Percentiles rank a stretch among this genome's conserved stretches.
Evolutionary conservation across 2,797 vertebrate species (phyloP).

Genomic region (Dryobates pubescens): DNA sequence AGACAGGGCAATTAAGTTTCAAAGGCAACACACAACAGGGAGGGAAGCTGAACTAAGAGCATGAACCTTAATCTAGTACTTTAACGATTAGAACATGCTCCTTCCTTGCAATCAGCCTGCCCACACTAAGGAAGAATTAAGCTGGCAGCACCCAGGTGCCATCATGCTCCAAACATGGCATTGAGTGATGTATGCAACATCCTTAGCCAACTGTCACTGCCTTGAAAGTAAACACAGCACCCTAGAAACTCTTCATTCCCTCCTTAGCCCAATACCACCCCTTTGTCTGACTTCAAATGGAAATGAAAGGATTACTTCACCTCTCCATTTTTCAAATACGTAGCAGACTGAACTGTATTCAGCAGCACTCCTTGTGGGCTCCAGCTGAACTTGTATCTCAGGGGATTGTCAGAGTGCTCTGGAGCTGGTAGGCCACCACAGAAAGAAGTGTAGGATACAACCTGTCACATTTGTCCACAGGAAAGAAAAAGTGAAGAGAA

Average conservation of each 20-base stretch:
- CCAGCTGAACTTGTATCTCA: conserved; percentile 99
- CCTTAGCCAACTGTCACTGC: not conserved
- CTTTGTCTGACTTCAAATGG: not conserved
- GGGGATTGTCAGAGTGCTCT: conserved; percentile 93
- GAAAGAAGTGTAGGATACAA: conserved; percentile 92
- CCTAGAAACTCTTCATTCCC: not conserved
- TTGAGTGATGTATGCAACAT: not conserved
- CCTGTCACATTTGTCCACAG: conserved; percentile 74
- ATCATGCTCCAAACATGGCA: not conserved
- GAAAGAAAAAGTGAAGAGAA: not conserved
- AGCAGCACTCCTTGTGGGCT: conserved; percentile 91
- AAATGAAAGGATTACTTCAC: conserved; percentile 67
- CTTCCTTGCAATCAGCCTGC: not conserved
- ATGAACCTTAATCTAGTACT: not conserved
- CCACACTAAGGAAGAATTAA: not conserved
- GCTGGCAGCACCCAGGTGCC: not conserved
- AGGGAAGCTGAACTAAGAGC: not conserved
- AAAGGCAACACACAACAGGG: not conserved
- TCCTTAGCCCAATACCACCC: not conserved
- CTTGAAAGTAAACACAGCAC: not conserved
- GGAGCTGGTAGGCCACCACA: conserved; percentile 94
- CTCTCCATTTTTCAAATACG: conserved; percentile 88
- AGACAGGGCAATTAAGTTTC: not conserved
- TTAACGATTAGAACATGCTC: not conserved
- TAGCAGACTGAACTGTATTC: conserved; percentile 88